phyloP scores from a whole-genome alignment of 1,140 invertebrate genomes.

The Drosophila cardini region DNA sequence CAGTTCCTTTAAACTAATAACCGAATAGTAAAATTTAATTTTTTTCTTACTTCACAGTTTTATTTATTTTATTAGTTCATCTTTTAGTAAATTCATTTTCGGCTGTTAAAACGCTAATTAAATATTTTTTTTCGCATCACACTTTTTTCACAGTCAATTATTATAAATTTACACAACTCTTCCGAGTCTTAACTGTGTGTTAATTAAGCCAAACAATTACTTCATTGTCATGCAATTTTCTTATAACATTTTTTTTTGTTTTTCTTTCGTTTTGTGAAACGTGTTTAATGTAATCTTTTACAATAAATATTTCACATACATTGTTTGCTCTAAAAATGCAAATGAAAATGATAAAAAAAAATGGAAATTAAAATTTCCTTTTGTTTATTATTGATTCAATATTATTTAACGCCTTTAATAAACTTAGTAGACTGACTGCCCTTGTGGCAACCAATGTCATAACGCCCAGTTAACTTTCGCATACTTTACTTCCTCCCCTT shows the following conservation, averaged over 20 bases:
- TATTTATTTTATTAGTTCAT: constrained; percentile 16
- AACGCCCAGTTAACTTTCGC: constrained; percentile 34
- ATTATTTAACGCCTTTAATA: constrained; percentile 21
- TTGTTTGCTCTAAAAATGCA: constrained; percentile 15
- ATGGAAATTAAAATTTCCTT: constrained; percentile 14
- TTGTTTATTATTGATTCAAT: constrained; percentile 32
- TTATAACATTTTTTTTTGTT: constrained; percentile 8
- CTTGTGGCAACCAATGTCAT: constrained; percentile 35
- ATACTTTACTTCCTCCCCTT: not conserved
- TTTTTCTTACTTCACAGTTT: too few species aligned
- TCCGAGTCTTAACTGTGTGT: constrained; percentile 44
- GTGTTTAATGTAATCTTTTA: constrained; percentile 40
- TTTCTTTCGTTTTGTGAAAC: constrained; percentile 22
- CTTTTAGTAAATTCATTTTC: constrained; percentile 7
- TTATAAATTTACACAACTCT: constrained; percentile 41
- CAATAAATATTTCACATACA: constrained; percentile 37
- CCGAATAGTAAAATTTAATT: too few species aligned
- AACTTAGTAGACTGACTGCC: constrained; percentile 13
- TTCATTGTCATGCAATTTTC: constrained; percentile 41
- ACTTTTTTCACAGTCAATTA: constrained; percentile 51
- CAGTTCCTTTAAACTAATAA: too few species aligned
- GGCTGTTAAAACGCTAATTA: constrained; percentile 29
- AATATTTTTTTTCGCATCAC: constrained; percentile 38
- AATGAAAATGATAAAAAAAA: constrained; percentile 31
- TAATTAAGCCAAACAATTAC: constrained; percentile 54